A percentile compares a stretch with the other conserved stretches of the same genome.
These are phyloP conservation scores for Melanostoma mellinum DNA, from an alignment of 2,888 invertebrate genomes.

Conservation along the genomic window DNA sequence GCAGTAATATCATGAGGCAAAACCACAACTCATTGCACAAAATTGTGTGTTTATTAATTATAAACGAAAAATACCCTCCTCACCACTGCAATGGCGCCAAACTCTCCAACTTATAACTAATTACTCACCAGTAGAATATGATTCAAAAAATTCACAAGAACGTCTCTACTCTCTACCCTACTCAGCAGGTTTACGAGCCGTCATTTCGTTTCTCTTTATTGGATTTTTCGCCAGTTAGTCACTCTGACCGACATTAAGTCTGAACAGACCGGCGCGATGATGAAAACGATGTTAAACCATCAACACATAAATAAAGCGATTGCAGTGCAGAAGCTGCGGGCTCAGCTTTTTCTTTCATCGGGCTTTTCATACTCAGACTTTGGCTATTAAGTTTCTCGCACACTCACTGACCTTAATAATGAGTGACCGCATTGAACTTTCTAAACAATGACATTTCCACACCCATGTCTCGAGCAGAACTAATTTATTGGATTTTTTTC, in stretches of 20 bases:
- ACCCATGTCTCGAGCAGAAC: neutral
- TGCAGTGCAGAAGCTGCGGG: constrained; percentile 29
- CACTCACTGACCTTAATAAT: constrained; percentile 60
- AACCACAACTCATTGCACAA: too few relatives aligned
- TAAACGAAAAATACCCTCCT: too few relatives aligned
- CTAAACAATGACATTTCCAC: constrained; percentile 53
- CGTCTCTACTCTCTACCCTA: neutral
- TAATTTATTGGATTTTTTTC: constrained; percentile 30
- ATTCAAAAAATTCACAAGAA: too few relatives aligned
- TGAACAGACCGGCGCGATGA: neutral
- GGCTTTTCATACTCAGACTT: constrained; percentile 10
- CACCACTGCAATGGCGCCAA: too few relatives aligned
- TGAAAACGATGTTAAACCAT: constrained; percentile 10
- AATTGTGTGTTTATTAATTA: too few relatives aligned
- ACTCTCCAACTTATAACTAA: neutral
- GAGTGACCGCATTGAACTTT: constrained; percentile 64
- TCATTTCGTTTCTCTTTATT: neutral
- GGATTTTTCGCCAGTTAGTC: neutral
- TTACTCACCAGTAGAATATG: neutral
- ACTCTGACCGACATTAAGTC: neutral
- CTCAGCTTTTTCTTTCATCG: neutral
- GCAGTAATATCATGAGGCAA: too few relatives aligned
- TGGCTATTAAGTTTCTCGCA: constrained; percentile 43
- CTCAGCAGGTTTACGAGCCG: constrained; percentile 11
- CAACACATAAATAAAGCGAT: neutral